phyloP scores from a whole-genome alignment of 2,797 vertebrate species.

The Astyanax mexicanus region DNA sequence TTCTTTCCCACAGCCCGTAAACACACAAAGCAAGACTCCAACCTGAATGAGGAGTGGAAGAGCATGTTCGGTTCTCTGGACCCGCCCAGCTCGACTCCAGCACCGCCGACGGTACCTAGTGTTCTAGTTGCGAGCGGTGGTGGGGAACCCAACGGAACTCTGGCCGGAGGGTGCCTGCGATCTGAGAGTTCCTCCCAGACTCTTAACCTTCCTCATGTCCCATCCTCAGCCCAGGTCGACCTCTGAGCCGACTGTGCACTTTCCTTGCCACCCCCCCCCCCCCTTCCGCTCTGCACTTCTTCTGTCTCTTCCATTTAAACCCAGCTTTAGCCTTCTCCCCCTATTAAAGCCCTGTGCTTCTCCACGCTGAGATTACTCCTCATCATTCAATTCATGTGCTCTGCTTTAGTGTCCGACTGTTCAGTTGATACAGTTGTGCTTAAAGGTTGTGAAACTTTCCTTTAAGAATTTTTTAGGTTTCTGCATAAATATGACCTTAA shows the following conservation, averaged over 20 bases:
- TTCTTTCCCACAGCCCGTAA: constrained; percentile 88
- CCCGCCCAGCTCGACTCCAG: constrained; percentile 77
- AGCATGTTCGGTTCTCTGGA: constrained; percentile 99
- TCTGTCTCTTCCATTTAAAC: neutral
- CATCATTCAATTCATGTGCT: constrained; percentile 4
- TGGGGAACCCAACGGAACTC: constrained; percentile 74
- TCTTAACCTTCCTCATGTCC: constrained; percentile 74
- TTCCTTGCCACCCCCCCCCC: constrained; percentile 4
- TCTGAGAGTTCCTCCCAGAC: constrained; percentile 80
- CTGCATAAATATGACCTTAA: no score
- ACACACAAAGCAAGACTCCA: constrained; percentile 93
- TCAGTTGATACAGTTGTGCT: neutral
- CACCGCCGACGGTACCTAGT: constrained; percentile 77
- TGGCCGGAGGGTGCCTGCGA: constrained; percentile 76
- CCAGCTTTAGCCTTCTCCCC: constrained; percentile 1
- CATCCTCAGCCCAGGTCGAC: constrained; percentile 84
- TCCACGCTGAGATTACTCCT: constrained; percentile 7
- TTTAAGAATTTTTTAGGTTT: no score
- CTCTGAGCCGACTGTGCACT: constrained; percentile 54
- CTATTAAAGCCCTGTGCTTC: constrained; percentile 9
- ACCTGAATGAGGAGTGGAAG: constrained; percentile 98
- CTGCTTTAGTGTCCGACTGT: constrained; percentile 12
- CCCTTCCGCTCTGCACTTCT: constrained; percentile 3
- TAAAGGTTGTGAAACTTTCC: no score
- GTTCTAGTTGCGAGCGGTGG: constrained; percentile 70